Base-by-base conservation (phyloP, 1,140 invertebrate species). In the Brachionus paranguensis region DNA sequence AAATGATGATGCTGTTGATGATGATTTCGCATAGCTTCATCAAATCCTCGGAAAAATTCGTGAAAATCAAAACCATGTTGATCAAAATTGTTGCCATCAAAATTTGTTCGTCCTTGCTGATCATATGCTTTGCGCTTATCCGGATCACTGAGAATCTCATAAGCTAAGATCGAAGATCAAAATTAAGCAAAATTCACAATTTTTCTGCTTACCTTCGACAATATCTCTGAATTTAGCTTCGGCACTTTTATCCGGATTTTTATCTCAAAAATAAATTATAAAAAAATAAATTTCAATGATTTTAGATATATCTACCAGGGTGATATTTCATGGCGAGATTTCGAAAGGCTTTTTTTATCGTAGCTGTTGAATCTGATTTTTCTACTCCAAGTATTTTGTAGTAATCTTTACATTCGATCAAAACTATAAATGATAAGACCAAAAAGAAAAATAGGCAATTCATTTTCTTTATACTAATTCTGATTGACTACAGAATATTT, bases 251-350 rank as follows among this genome's bases (percentile, higher is more conserved):
- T 81, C 78, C 41, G 78, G 78, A 41, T 81, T 81, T 68, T 81
- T 81, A 43, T 64, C 78, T 81, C 20, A 7, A 47, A 74, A 47
- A 20, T 20, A 74, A 72, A 6, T 74, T 17, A 17, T 17, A 33
- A 6, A n/a, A 8, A 33, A 20, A 24, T 37, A n/a, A 29, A 33
- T 68, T 41, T n/a, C 41, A n/a, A 3, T 17, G 4, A 41, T 20
- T 11, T 43, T 43, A 0, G 33, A 43, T 14, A n/a, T 24, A 68
- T 17, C 99, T 99, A 89, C 99, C 97, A n/a, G 96, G 96, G 88
- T 99, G 98, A 89, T 96, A 99, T 90, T 99, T 98, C 1, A 99
- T 90, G 11, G 96, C 96, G 11, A 99, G 91, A 91, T 98, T 98
- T 85, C 96, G 92, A 88, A 99, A 99, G 1, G 89, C 90, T 85